Evolutionary conservation across 2,113 vertebrate genomes (phyloP), one percentile per base, ranked within the genome.

Genomic region (Nothocercus julius): DNA sequence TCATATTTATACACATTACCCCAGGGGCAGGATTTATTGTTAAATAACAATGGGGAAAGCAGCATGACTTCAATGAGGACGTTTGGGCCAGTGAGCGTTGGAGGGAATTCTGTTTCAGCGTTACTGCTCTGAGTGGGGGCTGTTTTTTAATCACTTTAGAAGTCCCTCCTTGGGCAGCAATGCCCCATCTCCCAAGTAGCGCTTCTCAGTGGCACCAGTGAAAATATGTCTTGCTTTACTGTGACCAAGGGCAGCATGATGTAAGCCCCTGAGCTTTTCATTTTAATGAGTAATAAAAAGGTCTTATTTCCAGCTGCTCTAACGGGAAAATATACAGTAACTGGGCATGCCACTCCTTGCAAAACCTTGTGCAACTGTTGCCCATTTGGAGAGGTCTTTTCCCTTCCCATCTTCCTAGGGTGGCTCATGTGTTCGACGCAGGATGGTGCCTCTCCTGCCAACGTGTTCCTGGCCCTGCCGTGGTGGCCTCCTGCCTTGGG

Each of bases 11-110:
- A 94, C 17, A 0, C 77, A 73, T 90, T 90, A 96, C 95, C 90
- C 93, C 1, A 1, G 80, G 74, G 94, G n/a, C 53, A 89, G 90
- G 88, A 96, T 96, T 97, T 96, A 95, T 96, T 96, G 95, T 97
- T 93, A 73, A 93, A 62, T 67, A 94, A 96, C 96, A 97, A 97
- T 94, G 28, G 94, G 45, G 86, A 85, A 97, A 76, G 30, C 93
- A 96, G 95, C 92, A n/a, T 93, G 95, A 95, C 93, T 96, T 95
- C 93, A 76, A 67, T 0, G 0, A 93, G 96, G 93, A 93, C 86
- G 84, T 92, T 96, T 90, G 78, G 91, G 87, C 91, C 68, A 94
- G 93, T 86, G 83, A 92, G 86, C 95, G 94, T 82, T 97, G 92
- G 92, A 97, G 93, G 0, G 49, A 89, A 90, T 79, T 94, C 85